Conservation (phyloP, 2,888 invertebrate genomes). For the Drosophila stalkeri region DNA sequence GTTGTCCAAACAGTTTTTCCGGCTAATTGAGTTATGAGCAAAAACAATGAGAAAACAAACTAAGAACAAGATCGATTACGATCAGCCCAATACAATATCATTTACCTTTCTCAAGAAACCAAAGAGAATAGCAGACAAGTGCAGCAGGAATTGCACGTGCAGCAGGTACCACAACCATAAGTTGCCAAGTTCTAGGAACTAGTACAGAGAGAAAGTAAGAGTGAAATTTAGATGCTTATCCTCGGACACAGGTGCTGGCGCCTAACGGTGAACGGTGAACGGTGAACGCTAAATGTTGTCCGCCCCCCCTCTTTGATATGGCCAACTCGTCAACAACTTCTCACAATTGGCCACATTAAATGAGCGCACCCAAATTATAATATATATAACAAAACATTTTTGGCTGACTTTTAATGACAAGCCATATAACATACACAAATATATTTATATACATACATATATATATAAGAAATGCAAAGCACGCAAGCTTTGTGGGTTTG, state of each 20-base stretch:
- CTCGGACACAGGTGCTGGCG: slow-evolving; percentile 41
- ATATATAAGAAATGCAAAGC: slow-evolving; percentile 63
- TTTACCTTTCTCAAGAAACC: slow-evolving; percentile 63
- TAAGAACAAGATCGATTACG: slow-evolving; percentile 68
- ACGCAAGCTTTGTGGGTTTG: slow-evolving; percentile 63
- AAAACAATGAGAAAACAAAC: slow-evolving; percentile 51
- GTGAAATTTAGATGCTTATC: slow-evolving; percentile 60
- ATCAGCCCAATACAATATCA: slow-evolving; percentile 54
- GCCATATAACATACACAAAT: slow-evolving; percentile 23
- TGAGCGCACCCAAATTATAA: slow-evolving; percentile 66
- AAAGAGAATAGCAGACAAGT: slow-evolving; percentile 27
- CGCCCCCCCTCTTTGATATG: slow-evolving; percentile 3
- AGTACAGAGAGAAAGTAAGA: slow-evolving; percentile 18
- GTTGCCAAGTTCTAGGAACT: slow-evolving; percentile 38
- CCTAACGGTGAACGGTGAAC: slow-evolving; percentile 53
- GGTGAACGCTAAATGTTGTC: neutral
- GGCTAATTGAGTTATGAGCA: slow-evolving; percentile 76
- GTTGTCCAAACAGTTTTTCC: slow-evolving; percentile 39
- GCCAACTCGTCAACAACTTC: slow-evolving; percentile 19
- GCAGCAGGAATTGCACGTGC: slow-evolving; percentile 60
- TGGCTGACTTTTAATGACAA: slow-evolving; percentile 66
- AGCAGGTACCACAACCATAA: slow-evolving; percentile 47
- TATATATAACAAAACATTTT: slow-evolving; percentile 69
- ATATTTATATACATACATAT: neutral
- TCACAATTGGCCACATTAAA: slow-evolving; percentile 45